phyloP scores from a whole-genome alignment of 2,797 vertebrate species.

The Orientallactaga sibirica region DNA sequence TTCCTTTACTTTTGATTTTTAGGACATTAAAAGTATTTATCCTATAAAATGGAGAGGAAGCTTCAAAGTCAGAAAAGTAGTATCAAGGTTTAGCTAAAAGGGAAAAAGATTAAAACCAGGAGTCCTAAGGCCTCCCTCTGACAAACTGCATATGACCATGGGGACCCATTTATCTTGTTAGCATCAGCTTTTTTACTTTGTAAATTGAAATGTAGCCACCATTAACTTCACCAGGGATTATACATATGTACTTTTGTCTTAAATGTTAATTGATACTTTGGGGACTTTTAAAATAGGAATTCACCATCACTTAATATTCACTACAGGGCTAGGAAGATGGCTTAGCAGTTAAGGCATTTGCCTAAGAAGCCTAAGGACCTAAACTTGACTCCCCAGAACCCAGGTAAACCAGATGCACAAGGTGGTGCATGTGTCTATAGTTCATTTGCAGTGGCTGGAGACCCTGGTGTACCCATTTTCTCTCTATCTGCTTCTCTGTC shows the following conservation, averaged over 20 bases:
- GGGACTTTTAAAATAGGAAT: neutral
- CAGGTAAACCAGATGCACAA: too few species aligned
- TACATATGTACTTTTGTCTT: constrained; percentile 11
- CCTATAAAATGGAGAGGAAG: neutral
- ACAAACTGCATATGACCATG: neutral
- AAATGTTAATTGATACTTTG: constrained; percentile 30
- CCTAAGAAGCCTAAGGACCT: too few species aligned
- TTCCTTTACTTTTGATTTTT: neutral
- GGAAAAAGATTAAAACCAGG: neutral
- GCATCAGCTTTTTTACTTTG: neutral
- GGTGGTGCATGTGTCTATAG: too few species aligned
- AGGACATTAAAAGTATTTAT: constrained; percentile 16
- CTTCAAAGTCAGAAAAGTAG: neutral
- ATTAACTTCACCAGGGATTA: neutral
- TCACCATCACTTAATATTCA: constrained; percentile 37
- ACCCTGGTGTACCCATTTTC: too few species aligned
- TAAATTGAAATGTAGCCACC: constrained; percentile 37
- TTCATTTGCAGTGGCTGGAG: too few species aligned
- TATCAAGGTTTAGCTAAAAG: neutral
- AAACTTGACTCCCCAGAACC: too few species aligned
- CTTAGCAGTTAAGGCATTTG: too few species aligned
- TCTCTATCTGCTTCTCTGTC: too few species aligned
- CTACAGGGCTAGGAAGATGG: neutral
- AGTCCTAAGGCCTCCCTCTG: neutral
- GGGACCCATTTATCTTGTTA: neutral